Evolutionary conservation across 35 echinoderm and acorn worm genomes (phyloP).

Genomic region (Ptychodera flava): DNA sequence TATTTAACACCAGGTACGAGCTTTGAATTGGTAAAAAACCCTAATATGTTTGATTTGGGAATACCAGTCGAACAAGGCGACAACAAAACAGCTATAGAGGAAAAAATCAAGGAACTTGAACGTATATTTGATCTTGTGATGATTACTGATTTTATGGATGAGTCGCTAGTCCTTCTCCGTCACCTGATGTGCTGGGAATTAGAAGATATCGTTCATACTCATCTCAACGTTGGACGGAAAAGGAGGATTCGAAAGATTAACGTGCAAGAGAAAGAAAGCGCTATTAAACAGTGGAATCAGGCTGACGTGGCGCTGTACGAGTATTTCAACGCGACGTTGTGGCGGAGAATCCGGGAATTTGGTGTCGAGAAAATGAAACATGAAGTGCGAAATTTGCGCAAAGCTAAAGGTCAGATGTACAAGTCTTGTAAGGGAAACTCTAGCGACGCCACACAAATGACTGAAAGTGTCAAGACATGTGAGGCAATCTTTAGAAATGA

Average conservation of each 20-base stretch:
- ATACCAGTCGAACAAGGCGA: too few species aligned
- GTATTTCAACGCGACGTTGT: slow-evolving; percentile 48
- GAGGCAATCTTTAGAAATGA: too few species aligned
- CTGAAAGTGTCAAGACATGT: too few species aligned
- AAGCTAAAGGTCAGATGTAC: too few species aligned
- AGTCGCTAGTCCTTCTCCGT: slow-evolving; percentile 53
- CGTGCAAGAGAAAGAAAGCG: not conserved
- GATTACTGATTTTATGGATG: slow-evolving; percentile 56
- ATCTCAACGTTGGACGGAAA: not conserved
- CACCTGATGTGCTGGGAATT: slow-evolving; percentile 49
- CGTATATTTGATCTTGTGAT: slow-evolving; percentile 31
- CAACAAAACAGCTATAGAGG: too few species aligned
- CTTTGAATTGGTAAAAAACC: too few species aligned
- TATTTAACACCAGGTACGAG: slow-evolving; percentile 4
- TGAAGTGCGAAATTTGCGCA: slow-evolving; percentile 25
- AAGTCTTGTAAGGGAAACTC: too few species aligned
- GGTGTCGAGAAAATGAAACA: slow-evolving; percentile 21
- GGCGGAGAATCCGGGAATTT: slow-evolving; percentile 25
- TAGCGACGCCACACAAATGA: too few species aligned
- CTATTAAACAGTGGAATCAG: slow-evolving; percentile 32
- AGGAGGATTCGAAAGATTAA: not conserved
- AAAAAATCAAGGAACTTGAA: slow-evolving; percentile 14
- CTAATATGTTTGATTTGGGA: too few species aligned
- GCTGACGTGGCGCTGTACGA: slow-evolving; percentile 36
- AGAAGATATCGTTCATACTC: slow-evolving; percentile 41